Evolutionary conservation across 2,888 invertebrate species (phyloP).

Genomic region (Lymantria monacha): DNA sequence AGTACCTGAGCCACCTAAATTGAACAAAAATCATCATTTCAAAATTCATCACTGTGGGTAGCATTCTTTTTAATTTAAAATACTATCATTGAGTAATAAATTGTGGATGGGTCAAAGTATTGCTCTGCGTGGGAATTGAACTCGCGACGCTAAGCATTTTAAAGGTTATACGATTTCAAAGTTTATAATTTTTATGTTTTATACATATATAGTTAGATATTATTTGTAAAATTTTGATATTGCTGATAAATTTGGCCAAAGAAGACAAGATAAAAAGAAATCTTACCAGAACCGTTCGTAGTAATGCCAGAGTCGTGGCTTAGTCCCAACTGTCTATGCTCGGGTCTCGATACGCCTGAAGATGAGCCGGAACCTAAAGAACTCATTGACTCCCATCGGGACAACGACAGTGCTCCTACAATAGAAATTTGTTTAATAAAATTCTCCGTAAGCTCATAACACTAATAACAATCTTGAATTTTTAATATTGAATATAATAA

Average conservation of each 20-base stretch:
- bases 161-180: no score
- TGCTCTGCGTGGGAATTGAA: no score
- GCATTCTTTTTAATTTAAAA: neutral
- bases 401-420: conserved; percentile 90
- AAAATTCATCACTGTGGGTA: neutral
- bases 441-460: neutral
- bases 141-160: no score
- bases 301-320: conserved; percentile 77
- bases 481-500: neutral
- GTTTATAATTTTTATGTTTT: no score
- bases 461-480: neutral
- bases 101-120: no score
- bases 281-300: conserved; percentile 70
- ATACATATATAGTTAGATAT: no score
- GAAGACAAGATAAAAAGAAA: neutral
- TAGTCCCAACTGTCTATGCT: conserved; percentile 64
- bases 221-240: no score
- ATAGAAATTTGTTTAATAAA: conserved; percentile 6
- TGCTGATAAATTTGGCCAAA: no score
- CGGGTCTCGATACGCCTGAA: conserved; percentile 59
- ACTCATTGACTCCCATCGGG: conserved; percentile 90
- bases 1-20: conserved; percentile 48
- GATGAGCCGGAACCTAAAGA: conserved; percentile 83
- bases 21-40: neutral
- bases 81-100: no score